Percentiles rank a stretch among this genome's conserved stretches.
These are phyloP conservation scores for Rhinopithecus roxellana DNA, from an alignment of 2,113 vertebrate genomes.

Conservation along the genomic window DNA sequence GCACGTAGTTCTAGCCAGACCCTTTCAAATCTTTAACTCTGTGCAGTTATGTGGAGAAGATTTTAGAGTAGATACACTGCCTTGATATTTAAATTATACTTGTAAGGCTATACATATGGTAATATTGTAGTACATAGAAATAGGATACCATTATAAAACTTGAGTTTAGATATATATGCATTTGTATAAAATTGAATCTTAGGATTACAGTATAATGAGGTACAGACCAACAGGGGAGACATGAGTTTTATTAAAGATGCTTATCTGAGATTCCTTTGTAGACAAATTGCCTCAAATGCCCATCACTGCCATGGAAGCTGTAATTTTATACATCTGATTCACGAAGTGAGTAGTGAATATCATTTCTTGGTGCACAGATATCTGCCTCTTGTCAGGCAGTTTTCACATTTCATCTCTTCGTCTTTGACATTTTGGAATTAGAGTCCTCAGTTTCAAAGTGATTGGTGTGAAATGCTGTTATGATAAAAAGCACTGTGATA, in stretches of 20 bases:
- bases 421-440: conserved; percentile 68
- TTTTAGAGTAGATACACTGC: neutral
- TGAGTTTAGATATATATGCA: too few species aligned
- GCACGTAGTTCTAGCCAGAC: too few species aligned
- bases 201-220: neutral
- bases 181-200: neutral
- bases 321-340: conserved; percentile 33
- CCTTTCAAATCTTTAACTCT: too few species aligned
- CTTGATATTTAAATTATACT: neutral
- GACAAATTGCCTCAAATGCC: neutral
- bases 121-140: neutral
- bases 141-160: neutral
- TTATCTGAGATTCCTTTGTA: neutral
- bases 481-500: neutral
- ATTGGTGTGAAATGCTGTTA: conserved; percentile 33
- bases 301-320: neutral
- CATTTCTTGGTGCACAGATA: conserved; percentile 69
- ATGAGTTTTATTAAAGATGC: conserved; percentile 44
- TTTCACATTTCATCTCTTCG: conserved; percentile 39
- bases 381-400: conserved; percentile 69
- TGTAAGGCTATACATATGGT: neutral
- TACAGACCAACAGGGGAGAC: neutral
- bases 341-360: neutral
- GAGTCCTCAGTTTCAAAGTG: neutral
- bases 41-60: too few species aligned